phyloP scores from a whole-genome alignment of 2,113 vertebrate species.

The Paratilapia polleni region DNA sequence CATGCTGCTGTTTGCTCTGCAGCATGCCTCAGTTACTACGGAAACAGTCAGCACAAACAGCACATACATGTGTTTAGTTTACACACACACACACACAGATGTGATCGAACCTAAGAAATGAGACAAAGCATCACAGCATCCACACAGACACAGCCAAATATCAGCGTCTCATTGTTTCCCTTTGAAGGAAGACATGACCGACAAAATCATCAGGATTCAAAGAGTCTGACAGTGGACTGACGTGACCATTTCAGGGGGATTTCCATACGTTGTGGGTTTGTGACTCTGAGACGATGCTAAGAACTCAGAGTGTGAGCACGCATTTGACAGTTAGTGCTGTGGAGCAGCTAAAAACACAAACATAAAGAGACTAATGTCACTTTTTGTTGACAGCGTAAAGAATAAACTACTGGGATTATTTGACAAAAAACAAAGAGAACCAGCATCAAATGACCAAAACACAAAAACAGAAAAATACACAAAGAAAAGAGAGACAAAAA shows the following conservation, averaged over 20 bases:
- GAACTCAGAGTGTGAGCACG: background rate
- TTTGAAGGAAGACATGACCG: background rate
- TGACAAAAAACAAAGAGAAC: background rate
- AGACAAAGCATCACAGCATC: too few relatives aligned
- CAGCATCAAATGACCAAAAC: background rate
- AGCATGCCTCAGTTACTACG: constrained; percentile 7
- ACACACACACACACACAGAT: background rate
- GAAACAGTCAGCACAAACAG: constrained; percentile 19
- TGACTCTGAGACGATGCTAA: background rate
- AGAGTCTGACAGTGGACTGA: background rate
- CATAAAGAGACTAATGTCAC: background rate
- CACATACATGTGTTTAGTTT: background rate
- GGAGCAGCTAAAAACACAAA: background rate
- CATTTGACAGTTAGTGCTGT: background rate
- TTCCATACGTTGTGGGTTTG: background rate
- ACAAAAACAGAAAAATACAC: too few relatives aligned
- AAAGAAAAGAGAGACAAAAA: too few relatives aligned
- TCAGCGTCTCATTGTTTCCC: background rate
- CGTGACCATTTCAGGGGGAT: too few relatives aligned
- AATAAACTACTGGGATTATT: background rate
- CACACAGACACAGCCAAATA: background rate
- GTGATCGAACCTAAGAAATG: background rate
- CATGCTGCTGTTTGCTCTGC: constrained; percentile 1
- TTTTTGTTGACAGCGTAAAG: too few relatives aligned
- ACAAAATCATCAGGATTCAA: background rate